These are phyloP conservation scores for Alexandromys fortis DNA, from an alignment of 2,113 vertebrate genomes.

Conservation along the genomic window DNA sequence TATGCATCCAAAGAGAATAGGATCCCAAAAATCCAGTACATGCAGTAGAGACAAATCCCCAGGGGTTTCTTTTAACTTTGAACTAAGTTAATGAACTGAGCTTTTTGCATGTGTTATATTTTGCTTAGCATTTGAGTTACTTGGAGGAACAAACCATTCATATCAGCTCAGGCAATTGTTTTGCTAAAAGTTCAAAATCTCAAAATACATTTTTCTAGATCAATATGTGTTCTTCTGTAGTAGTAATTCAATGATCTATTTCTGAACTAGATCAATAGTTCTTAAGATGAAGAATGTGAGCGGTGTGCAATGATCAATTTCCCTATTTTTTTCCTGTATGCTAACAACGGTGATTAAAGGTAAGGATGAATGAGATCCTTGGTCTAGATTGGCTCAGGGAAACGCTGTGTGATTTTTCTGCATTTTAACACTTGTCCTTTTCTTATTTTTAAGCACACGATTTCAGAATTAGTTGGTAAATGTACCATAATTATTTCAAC, in stretches of 20 bases:
- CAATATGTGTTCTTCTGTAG: not conserved
- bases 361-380: not conserved
- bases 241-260: conserved; percentile 8
- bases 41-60: too few relatives aligned
- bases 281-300: not conserved
- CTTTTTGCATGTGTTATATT: not conserved
- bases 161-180: not conserved
- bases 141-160: not conserved
- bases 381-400: not conserved
- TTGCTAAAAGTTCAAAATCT: conserved; percentile 30
- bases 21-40: too few relatives aligned
- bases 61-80: not conserved
- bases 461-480: not conserved
- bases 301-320: not conserved
- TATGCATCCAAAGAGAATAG: too few relatives aligned
- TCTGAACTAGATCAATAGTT: conserved; percentile 12
- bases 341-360: not conserved
- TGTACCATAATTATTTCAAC: not conserved
- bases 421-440: not conserved
- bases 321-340: not conserved
- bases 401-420: not conserved
- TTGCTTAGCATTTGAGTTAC: not conserved
- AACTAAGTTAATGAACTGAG: not conserved
- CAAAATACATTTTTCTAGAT: conserved; percentile 7
- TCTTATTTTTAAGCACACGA: not conserved